Evolutionary conservation across 2,888 invertebrate genomes (phyloP).

Genomic region (Acronicta leporina): DNA sequence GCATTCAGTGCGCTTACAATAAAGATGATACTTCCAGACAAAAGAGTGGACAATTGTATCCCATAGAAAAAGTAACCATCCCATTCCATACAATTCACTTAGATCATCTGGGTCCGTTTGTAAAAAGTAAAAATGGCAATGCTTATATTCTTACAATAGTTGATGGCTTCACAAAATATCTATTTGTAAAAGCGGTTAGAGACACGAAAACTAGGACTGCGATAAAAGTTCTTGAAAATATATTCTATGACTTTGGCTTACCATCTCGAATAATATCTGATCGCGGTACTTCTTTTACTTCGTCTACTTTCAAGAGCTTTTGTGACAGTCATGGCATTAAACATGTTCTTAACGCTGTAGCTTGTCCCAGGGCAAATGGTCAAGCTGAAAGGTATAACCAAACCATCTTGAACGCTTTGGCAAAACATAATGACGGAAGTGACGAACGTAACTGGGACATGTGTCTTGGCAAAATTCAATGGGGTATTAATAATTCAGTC

Average conservation of each 20-base stretch:
- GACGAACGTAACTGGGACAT: slow-evolving; percentile 43
- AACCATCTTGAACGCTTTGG: slow-evolving; percentile 8
- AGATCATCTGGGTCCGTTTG: no score
- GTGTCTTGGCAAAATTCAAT: slow-evolving; percentile 35
- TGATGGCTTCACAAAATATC: slow-evolving; percentile 13
- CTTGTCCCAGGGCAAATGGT: slow-evolving; percentile 15
- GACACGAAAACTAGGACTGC: slow-evolving; percentile 1
- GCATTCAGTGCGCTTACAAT: no score
- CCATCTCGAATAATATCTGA: slow-evolving; percentile 8
- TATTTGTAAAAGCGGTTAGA: neutral
- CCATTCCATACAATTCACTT: no score
- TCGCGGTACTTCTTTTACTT: slow-evolving; percentile 7
- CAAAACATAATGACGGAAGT: neutral
- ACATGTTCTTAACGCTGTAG: slow-evolving; percentile 13
- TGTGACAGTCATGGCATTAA: slow-evolving; percentile 4
- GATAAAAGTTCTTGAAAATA: neutral
- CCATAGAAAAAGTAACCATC: no score
- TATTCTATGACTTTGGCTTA: slow-evolving; percentile 3
- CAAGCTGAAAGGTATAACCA: slow-evolving; percentile 20
- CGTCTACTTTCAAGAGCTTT: slow-evolving; percentile 1
- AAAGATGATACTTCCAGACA: no score
- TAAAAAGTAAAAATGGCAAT: no score
- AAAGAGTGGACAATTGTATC: no score
- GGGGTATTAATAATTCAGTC: slow-evolving; percentile 43
- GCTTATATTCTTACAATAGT: no score